A percentile compares a stretch with the other conserved stretches of the same genome.
Evolutionary conservation across 2,888 invertebrate genomes (phyloP).

Genomic region (Troides helena): DNA sequence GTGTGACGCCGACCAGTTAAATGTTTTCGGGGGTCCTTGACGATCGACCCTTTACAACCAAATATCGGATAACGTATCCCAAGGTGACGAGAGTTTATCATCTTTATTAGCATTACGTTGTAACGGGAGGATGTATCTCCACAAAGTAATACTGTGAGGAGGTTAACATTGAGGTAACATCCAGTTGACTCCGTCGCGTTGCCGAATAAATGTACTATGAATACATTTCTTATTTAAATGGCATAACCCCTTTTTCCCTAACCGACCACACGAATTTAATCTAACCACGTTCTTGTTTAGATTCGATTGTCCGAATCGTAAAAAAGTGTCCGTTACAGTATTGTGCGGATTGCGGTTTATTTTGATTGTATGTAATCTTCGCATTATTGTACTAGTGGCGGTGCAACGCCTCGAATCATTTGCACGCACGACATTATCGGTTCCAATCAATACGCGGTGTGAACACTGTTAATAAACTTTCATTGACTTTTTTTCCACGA

Average conservation of each 20-base stretch:
- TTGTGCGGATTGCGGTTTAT: constrained; percentile 56
- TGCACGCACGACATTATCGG: constrained; percentile 16
- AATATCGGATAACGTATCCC: too few species aligned
- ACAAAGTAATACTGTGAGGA: too few species aligned
- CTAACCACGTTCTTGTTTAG: constrained; percentile 55
- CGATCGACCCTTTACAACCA: too few species aligned
- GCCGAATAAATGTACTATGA: too few species aligned
- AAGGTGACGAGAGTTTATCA: too few species aligned
- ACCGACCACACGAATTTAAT: constrained; percentile 43
- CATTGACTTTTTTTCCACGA: constrained; percentile 1
- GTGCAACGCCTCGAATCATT: constrained; percentile 10
- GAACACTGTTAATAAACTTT: constrained; percentile 3
- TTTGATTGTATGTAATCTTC: constrained; percentile 50
- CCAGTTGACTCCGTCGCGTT: too few species aligned
- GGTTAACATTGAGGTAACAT: too few species aligned
- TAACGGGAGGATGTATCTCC: neutral
- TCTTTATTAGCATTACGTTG: too few species aligned
- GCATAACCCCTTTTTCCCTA: constrained; percentile 31
- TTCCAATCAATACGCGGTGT: constrained; percentile 9
- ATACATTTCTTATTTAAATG: constrained; percentile 5
- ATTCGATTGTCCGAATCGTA: constrained; percentile 49
- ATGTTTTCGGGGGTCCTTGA: too few species aligned
- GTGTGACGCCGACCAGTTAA: too few species aligned
- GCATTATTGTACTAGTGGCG: constrained; percentile 48
- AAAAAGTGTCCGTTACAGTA: constrained; percentile 60